Conservation (phyloP, 2,113 vertebrate species). For the Heliornis fulica region DNA sequence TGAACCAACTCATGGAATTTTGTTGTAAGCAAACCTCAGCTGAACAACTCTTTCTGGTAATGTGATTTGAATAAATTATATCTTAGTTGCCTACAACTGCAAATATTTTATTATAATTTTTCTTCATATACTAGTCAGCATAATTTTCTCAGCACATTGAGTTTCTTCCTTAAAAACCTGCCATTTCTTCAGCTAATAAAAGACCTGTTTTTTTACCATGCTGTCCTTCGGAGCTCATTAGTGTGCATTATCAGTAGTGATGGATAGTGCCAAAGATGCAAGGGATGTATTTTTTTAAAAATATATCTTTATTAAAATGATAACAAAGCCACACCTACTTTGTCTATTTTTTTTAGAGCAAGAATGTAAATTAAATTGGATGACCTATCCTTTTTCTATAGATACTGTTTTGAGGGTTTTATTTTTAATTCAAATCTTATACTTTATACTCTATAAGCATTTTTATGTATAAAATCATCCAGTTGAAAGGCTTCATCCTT, state of each 20-base stretch:
- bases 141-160: not conserved
- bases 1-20: not conserved
- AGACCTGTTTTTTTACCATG: not conserved
- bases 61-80: not conserved
- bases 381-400: not conserved
- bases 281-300: not conserved
- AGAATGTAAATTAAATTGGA: not conserved
- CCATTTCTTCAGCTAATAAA: not conserved
- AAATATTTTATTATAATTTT: not conserved
- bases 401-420: rapidly evolving
- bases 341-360: not conserved
- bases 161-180: not conserved
- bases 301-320: not conserved
- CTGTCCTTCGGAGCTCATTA: not conserved
- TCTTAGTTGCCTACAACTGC: not conserved
- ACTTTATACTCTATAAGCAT: not conserved
- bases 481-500: not conserved
- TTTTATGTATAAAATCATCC: not conserved
- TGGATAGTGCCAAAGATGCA: not conserved
- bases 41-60: not conserved
- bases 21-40: not conserved
- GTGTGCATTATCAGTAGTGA: rapidly evolving
- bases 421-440: too few species aligned
- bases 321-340: not conserved
- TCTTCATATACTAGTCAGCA: not conserved